Base-by-base conservation (phyloP, 2,888 invertebrate genomes). In the Drosophila nigritarsus region DNA sequence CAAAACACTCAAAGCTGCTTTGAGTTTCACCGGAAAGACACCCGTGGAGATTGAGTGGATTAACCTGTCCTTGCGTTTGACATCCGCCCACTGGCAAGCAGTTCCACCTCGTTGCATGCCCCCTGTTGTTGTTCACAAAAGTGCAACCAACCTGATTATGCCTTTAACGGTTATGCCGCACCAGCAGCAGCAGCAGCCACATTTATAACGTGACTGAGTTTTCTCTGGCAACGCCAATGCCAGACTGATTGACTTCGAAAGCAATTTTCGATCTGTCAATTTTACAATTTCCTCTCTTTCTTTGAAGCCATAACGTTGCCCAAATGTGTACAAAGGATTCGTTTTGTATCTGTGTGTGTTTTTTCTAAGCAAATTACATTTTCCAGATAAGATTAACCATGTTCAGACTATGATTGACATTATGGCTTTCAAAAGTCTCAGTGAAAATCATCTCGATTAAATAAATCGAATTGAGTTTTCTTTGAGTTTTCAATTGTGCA, bases 1-100 rank as follows among this genome's bases (percentile, higher is more conserved):
- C 54, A 42, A 70, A 60, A n/a, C 68, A 55, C 68, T 55, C 65
- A 38, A 64, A 65, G 53, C 24, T 54, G 45, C 36, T 64, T 61
- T 32, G 54, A 40, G 40, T 20, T 18, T 13, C 1, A 32, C 1
- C 13, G 38, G 24, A 36, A 20, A 9, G 40, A 18, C 24, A 15
- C 8, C 45, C 7, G 24, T 8, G 15, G 24, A 5, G 29, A n/a
- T 54, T 34, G 54, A 66, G 59, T 40, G 53, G 60, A 40, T 42
- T 66, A 53, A 69, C 40, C 59, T 66, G 56, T 13, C 15, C 15
- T 50, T 36, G 53, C 38, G 50, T 65, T 50, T 36, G 30, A 45
- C 53, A 32, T 18, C 20, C 27, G 32, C 54, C 61, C 54, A 54
- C 40, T 38, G 18, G 38, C 8, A 13, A 4, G 4, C 34, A 6